Percentiles rank a stretch among this genome's conserved stretches.
Conservation (phyloP, 1,140 invertebrate genomes). For the Trachymyrmex cornetzi region DNA sequence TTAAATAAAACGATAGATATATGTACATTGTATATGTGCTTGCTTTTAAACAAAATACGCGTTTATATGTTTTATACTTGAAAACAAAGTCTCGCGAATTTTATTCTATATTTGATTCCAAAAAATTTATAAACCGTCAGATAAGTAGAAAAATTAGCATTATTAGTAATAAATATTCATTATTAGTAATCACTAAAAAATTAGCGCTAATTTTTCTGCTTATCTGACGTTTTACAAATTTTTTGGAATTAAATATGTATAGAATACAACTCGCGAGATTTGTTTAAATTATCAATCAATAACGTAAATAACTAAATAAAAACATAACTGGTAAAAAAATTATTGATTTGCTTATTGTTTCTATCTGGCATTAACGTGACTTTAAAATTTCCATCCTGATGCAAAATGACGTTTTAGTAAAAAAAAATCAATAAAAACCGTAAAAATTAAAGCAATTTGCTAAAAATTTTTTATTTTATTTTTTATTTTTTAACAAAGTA, state of each 20-base stretch:
- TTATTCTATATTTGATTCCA: neutral
- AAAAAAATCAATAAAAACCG: neutral
- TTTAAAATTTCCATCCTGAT: neutral
- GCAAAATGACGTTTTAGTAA: neutral
- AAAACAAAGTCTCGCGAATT: neutral
- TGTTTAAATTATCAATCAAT: neutral
- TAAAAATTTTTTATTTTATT: neutral
- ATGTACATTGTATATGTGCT: neutral
- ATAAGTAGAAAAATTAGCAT: neutral
- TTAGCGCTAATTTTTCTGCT: no score
- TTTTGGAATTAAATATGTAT: no score
- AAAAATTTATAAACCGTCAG: neutral
- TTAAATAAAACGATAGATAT: conserved; percentile 13
- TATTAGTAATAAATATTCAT: no score
- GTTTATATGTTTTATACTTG: neutral
- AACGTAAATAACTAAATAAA: neutral
- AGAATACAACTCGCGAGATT: no score
- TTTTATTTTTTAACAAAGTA: neutral
- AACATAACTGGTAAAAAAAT: neutral
- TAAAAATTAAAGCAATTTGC: neutral
- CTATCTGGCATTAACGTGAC: neutral
- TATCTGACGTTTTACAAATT: no score
- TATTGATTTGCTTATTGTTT: neutral
- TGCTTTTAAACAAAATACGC: neutral
- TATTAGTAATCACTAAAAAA: no score